Evolutionary conservation across 2,888 invertebrate species (phyloP).

Genomic region (Drosophila rubida): DNA sequence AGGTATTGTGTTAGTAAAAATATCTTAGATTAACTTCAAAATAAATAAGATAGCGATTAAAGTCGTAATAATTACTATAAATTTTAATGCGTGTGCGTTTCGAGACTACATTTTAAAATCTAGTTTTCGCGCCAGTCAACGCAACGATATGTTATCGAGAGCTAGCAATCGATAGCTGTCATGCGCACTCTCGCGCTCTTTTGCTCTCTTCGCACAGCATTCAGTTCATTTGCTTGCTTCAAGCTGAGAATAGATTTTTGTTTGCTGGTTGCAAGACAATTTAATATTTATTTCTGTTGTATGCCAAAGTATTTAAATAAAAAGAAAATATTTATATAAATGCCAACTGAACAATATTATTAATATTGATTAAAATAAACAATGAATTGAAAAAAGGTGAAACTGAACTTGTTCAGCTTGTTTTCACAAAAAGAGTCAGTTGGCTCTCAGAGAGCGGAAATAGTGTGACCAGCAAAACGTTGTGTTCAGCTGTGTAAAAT

Average conservation of each 20-base stretch:
- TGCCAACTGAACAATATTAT: background rate
- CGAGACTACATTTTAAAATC: constrained; percentile 8
- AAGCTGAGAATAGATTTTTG: constrained; percentile 3
- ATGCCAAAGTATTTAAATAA: background rate
- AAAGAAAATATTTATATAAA: background rate
- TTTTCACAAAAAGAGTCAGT: background rate
- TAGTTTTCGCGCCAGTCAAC: constrained; percentile 24
- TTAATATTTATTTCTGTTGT: background rate
- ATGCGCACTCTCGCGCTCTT: constrained; percentile 33
- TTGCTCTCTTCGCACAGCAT: constrained; percentile 2
- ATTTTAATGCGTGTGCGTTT: too few relatives aligned
- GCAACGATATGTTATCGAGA: constrained; percentile 32
- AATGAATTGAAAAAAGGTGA: background rate
- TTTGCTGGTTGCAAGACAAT: background rate
- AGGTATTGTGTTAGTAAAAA: too few relatives aligned
- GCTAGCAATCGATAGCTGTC: constrained; percentile 37
- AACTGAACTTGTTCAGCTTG: constrained; percentile 30
- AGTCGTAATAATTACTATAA: too few relatives aligned
- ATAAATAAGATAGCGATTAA: too few relatives aligned
- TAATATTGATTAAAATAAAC: background rate
- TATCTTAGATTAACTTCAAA: too few relatives aligned
- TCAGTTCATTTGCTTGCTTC: constrained; percentile 1
- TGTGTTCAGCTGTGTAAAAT: constrained; percentile 21
- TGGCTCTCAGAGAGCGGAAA: background rate
- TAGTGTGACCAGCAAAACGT: constrained; percentile 38